Percentiles rank a stretch among this genome's conserved stretches.
phyloP scores from a whole-genome alignment of 1,140 invertebrate genomes.

The Tetragonula clypearis region DNA sequence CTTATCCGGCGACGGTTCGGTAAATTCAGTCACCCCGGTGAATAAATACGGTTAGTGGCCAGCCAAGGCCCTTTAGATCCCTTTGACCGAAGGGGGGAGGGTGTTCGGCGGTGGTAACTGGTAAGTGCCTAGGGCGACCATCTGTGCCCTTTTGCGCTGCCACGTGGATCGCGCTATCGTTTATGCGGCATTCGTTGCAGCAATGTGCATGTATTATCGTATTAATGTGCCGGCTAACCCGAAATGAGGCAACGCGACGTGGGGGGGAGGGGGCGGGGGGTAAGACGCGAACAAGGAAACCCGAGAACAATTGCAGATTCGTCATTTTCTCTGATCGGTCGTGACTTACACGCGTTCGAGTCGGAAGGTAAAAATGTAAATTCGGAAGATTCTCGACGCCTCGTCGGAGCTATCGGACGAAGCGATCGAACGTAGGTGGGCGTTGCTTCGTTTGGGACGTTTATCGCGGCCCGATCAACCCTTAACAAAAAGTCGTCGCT shows the following conservation, averaged over 20 bases:
- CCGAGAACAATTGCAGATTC: neutral
- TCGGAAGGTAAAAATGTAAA: neutral
- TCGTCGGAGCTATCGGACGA: neutral
- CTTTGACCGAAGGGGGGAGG: constrained; percentile 75
- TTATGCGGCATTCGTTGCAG: constrained; percentile 79
- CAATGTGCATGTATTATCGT: constrained; percentile 76
- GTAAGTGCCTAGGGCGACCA: constrained; percentile 81
- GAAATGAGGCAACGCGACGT: constrained; percentile 30
- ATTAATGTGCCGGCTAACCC: constrained; percentile 58
- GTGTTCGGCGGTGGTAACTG: constrained; percentile 74
- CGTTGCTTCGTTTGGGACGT: neutral
- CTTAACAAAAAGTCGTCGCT: constrained; percentile 52
- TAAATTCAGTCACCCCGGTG: constrained; percentile 77
- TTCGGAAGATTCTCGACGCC: neutral
- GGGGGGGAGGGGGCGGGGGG: constrained; percentile 32
- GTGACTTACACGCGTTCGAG: neutral
- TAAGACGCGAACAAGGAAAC: neutral
- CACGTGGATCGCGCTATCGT: constrained; percentile 79
- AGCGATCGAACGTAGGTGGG: neutral
- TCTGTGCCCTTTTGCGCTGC: constrained; percentile 80
- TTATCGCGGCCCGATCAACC: constrained; percentile 5
- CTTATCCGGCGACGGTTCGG: constrained; percentile 72
- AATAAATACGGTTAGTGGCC: constrained; percentile 81
- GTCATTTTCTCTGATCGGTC: neutral
- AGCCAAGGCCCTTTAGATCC: constrained; percentile 77